phyloP scores from a whole-genome alignment of 2,113 vertebrate species.

The Laticauda laticaudata region DNA sequence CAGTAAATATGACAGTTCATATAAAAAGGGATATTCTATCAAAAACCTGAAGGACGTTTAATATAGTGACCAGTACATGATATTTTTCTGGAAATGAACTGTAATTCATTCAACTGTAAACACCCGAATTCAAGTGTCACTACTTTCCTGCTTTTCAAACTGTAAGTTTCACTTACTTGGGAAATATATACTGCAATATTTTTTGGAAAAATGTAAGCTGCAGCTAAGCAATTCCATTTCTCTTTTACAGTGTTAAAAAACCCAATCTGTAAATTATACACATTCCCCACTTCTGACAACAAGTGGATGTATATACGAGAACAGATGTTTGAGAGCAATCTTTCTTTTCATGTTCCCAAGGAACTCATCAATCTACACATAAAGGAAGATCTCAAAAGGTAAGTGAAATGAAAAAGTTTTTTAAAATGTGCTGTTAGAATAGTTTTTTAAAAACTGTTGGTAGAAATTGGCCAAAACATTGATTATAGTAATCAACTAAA shows the following conservation, averaged over 20 bases:
- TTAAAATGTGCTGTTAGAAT: slow-evolving; percentile 15
- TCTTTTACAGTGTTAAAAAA: slow-evolving; percentile 87
- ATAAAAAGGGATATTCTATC: neutral
- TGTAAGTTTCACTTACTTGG: slow-evolving; percentile 15
- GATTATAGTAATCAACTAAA: neutral
- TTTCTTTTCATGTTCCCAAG: slow-evolving; percentile 93
- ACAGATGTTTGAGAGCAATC: slow-evolving; percentile 93
- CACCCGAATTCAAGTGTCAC: neutral
- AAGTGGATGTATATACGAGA: slow-evolving; percentile 94
- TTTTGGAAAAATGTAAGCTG: neutral
- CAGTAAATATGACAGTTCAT: neutral
- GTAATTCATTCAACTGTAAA: neutral
- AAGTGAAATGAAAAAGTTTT: slow-evolving; percentile 52
- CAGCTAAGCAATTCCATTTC: slow-evolving; percentile 27
- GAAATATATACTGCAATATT: neutral
- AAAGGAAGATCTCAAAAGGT: slow-evolving; percentile 93
- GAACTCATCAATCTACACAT: slow-evolving; percentile 90
- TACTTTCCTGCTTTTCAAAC: neutral
- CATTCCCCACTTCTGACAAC: slow-evolving; percentile 92
- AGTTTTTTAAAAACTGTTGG: neutral
- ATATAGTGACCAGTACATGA: neutral
- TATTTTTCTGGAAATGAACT: neutral
- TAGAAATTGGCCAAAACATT: neutral
- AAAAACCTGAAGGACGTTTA: neutral
- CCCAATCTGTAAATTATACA: slow-evolving; percentile 89